Evolutionary conservation across 2,888 invertebrate genomes (phyloP), one percentile per base, ranked within the genome.

Genomic region (Cartodere bifasciata): DNA sequence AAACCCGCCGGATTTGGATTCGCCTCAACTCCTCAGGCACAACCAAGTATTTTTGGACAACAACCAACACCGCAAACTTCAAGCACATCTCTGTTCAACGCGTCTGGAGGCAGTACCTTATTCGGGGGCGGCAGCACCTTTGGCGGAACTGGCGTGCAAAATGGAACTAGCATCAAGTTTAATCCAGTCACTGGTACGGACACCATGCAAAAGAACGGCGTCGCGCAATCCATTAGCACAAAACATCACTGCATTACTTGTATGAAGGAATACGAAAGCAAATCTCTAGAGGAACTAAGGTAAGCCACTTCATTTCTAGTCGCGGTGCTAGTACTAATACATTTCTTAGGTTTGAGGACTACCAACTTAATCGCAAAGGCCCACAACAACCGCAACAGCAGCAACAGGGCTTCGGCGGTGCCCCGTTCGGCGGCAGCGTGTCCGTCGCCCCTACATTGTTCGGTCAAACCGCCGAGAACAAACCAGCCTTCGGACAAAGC

Each of bases 181-280:
- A 76, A 71, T 43, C 83, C 90, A 0, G 77, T 85, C 0, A 75
- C 80, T 15, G 90, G 91, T 2, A 83, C 81, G 0, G 98, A 98
- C 52, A 84, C 90, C 0, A 78, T 94, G 63, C 73, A 88, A 49
- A 94, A 94, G 60, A 79, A 80, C 41, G 90, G 91, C 0, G 70
- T 75, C 2, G 75, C 83, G 2, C 80, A 78, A 51, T 85, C 71
- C 40, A 90, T 98, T 41, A 86, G 75, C 47, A 97, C 94, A 0
- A 80, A 88, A 46, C 91, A 94, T 55, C 87, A 94, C 54, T 95
- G 95, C 57, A 95, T 98, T 37, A 92, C 92, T 1, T 90, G 90
- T 35, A 98, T 98, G 98, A 92, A 94, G 64, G 94, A 97, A 54
- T 99, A 97, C 55, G 95, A 97, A 52, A 61, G 57, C 28, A 98